Evolutionary conservation across 2,888 invertebrate species (phyloP).

Genomic region (Sussaba pulchella): DNA sequence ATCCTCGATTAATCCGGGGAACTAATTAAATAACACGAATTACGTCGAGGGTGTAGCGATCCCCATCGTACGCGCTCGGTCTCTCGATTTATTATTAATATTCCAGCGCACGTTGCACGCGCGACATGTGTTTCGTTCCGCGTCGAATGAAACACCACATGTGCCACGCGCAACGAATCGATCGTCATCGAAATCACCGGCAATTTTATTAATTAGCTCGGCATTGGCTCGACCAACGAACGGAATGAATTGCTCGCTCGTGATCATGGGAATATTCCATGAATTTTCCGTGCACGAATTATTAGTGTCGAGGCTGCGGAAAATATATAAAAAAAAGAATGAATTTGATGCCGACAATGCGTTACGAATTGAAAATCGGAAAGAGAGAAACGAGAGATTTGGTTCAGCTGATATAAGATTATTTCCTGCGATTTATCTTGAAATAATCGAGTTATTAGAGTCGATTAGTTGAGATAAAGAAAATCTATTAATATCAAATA

Average conservation of each 20-base stretch:
- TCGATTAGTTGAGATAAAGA: no score
- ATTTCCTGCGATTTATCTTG: no score
- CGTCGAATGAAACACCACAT: background rate
- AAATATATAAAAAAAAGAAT: constrained; percentile 18
- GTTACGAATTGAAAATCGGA: background rate
- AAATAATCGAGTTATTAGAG: no score
- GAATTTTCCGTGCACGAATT: constrained; percentile 52
- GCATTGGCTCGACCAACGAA: constrained; percentile 9
- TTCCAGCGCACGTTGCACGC: constrained; percentile 39
- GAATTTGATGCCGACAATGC: constrained; percentile 16
- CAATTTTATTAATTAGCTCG: constrained; percentile 60
- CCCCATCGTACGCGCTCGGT: background rate
- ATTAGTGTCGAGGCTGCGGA: constrained; percentile 43
- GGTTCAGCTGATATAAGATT: no score
- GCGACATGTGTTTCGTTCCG: constrained; percentile 33
- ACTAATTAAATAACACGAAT: constrained; percentile 41
- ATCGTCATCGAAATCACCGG: constrained; percentile 49
- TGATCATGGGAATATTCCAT: constrained; percentile 51
- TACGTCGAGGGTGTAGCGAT: constrained; percentile 4
- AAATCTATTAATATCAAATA: no score
- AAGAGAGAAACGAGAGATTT: background rate
- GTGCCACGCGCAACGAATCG: constrained; percentile 13
- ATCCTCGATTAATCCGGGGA: constrained; percentile 51
- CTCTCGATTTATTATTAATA: constrained; percentile 57
- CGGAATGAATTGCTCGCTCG: constrained; percentile 52